phyloP scores from a whole-genome alignment of 2,888 invertebrate species.

The Agrypnus murinus region DNA sequence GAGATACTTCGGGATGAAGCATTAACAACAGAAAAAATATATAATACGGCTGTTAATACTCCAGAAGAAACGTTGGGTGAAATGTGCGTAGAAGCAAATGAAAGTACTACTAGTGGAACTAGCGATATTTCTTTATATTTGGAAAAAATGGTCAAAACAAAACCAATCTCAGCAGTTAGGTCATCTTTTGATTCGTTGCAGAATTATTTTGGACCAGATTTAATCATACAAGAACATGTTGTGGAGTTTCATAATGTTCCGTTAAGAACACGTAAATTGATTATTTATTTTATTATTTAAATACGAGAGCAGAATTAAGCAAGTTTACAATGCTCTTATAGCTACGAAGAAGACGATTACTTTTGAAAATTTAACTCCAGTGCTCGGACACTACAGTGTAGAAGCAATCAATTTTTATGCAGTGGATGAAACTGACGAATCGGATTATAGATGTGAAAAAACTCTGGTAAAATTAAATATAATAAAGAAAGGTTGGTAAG shows the following conservation, averaged over 20 bases:
- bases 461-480: constrained; percentile 54
- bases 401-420: constrained; percentile 63
- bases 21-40: no score
- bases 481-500: constrained; percentile 53
- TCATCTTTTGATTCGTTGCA: not conserved
- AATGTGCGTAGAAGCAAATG: no score
- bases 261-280: constrained; percentile 59
- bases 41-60: no score
- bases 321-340: constrained; percentile 8
- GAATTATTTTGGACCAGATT: constrained; percentile 44
- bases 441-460: no score
- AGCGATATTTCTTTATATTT: no score
- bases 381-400: constrained; percentile 55
- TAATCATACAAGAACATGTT: constrained; percentile 51
- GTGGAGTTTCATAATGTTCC: constrained; percentile 57
- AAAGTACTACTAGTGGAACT: no score
- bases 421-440: no score
- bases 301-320: not conserved
- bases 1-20: not conserved
- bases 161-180: not conserved
- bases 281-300: not conserved
- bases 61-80: no score
- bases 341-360: constrained; percentile 64
- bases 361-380: constrained; percentile 69
- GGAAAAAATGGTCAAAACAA: not conserved